Base-by-base conservation (phyloP, 2,797 vertebrate species). In the Chiropotes sagulatus region DNA sequence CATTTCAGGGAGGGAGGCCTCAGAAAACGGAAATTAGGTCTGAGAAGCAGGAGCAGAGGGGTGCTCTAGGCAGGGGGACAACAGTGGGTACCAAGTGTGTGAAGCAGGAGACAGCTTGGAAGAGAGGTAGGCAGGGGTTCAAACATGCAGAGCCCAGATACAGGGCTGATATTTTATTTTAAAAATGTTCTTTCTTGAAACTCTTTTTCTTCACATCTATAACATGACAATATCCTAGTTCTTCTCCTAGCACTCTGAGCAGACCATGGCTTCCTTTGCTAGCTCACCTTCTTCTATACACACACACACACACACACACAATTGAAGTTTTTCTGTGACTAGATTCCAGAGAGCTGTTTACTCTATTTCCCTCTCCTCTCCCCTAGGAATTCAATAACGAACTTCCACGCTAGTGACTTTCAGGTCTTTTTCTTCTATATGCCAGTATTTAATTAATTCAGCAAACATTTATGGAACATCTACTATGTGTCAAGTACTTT, bases 361-460 rank as follows among this genome's bases (percentile, higher is more conserved):
- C 15, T 80, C 33, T 41, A 4, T 86, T 48, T 85, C 30, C 84
- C 28, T 11, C 3, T 17, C 13, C 15, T 61, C 48, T 13, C 24
- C 84, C 5, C 22, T 44, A 46, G 70, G 48, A 13, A 61, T 14
- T 3, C 48, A 76, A 4, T 28, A 92, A 79, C 4, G 28, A 9
- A 61, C 28, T 48, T 87, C 67, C 75, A 5, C 22, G 1, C 41
- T 58, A 72, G 15, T 58, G 70, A 94, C 48, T 83, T 92, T 76
- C 17, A 36, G 76, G n/a, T 78, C 41, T 94, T 78, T 90, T 39
- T 92, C 61, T 94, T 82, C 54, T 57, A 88, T 87, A 93, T 11
- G 30, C 36, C n/a, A 36, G 14, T 50, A 73, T 92, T 93, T 81
- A 92, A 88, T 91, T 70, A 73, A 96, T 85, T 90, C 52, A 54